phyloP scores from a whole-genome alignment of 2,797 vertebrate species.

The Geotrypetes seraphini region DNA sequence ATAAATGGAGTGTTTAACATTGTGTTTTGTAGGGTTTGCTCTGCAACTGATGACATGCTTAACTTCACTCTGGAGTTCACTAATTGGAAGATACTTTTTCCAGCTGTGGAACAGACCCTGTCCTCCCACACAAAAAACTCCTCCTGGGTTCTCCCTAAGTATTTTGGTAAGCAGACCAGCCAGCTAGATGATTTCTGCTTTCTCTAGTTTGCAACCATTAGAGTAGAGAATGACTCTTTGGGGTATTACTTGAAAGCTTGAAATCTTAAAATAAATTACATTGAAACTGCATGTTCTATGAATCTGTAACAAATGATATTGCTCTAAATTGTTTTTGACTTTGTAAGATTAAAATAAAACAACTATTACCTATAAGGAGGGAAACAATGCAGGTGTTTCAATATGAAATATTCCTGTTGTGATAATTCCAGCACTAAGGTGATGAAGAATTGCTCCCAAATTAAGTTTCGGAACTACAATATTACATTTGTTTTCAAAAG shows the following conservation, averaged over 20 bases:
- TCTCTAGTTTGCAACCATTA: slow-evolving; percentile 4
- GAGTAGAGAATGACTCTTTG: slow-evolving; percentile 2
- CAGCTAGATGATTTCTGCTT: slow-evolving; percentile 2
- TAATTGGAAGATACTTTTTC: slow-evolving; percentile 48
- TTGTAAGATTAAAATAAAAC: slow-evolving; percentile 3
- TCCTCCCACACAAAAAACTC: slow-evolving; percentile 25
- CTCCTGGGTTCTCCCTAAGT: slow-evolving; percentile 18
- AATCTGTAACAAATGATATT: no score
- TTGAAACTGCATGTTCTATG: no score
- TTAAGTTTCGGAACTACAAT: no score
- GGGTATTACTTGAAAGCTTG: background rate
- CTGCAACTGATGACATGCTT: slow-evolving; percentile 28
- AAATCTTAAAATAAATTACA: background rate
- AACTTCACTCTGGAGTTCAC: slow-evolving; percentile 51
- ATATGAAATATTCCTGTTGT: slow-evolving; percentile 1
- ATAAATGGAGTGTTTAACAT: background rate
- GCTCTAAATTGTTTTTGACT: background rate
- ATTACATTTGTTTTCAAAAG: no score
- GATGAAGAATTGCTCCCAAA: no score
- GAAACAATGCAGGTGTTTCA: background rate
- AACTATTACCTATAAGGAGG: background rate
- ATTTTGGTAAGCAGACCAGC: slow-evolving; percentile 37
- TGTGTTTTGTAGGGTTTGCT: slow-evolving; percentile 28
- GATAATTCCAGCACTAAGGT: no score
- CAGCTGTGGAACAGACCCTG: slow-evolving; percentile 27